Evolutionary conservation across 2,888 invertebrate genomes (phyloP), one percentile per base, ranked within the genome.

Genomic region (Limenitis camilla): DNA sequence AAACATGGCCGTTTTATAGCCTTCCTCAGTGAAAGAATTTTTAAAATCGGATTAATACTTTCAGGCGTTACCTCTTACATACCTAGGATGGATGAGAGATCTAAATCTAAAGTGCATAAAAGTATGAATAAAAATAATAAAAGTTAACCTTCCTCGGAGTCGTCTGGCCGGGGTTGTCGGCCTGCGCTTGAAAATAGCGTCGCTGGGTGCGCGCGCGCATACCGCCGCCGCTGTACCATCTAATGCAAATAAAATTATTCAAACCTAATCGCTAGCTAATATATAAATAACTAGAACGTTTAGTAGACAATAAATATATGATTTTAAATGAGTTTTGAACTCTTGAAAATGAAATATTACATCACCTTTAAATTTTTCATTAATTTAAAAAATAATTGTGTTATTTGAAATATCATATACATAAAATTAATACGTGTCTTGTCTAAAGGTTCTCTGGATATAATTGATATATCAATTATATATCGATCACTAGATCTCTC

Each of bases 141-240:
- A 29, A 35, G 27, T 39, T 51, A 51, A 51, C 44, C 50, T 51
- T 45, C 50, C 40, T 43, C 44, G 31, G 50, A 39, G 10, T 28
- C 46, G 49, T 49, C 51, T 46, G 38, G 49, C 53, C 51, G 56
- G 49, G 58, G 58, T 58, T 56, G 58, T 56, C 56, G 58, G 51
- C 58, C 58, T 49, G 42, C 51, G 56, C 48, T 49, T 56, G 32
- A 52, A 58, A 58, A 56, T 56, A 56, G 50, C 47, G 45, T 40
- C 43, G 42, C 10, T 49, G 49, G 38, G 47, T 50, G 41, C 56
- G 40, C 53, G 19, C 33, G 55, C 55, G 55, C 55, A 55, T 48
- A 41, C 36, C 40, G n/a, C n/a, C n/a, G n/a, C n/a, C n/a, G n/a
- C n/a, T n/a, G n/a, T n/a, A 31, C 42, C 39, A 46, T 56, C 49